Conservation (phyloP, 2,888 invertebrate genomes). For the Polyommatus iphigenia region DNA sequence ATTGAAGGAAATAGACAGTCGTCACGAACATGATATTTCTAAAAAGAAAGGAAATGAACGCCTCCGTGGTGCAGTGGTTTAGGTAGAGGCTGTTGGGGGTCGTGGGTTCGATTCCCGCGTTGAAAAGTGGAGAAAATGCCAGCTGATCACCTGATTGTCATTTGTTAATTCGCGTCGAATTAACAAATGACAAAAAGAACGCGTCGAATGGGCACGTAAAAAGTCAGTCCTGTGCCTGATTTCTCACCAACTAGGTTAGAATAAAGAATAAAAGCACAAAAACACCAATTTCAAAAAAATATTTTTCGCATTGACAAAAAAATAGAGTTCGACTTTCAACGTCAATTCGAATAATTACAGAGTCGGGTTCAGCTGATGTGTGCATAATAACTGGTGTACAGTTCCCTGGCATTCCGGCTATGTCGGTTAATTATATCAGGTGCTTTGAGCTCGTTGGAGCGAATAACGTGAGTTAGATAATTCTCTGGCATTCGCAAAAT, state of each 20-base stretch:
- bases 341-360: constrained; percentile 3
- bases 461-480: neutral
- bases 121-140: neutral
- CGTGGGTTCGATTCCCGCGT: neutral
- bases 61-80: neutral
- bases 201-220: too few relatives aligned
- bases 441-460: neutral
- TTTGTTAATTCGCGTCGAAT: too few relatives aligned
- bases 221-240: too few relatives aligned
- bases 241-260: too few relatives aligned
- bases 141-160: neutral
- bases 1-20: neutral
- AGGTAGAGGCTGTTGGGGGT: neutral
- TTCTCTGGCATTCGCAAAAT: neutral
- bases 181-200: too few relatives aligned
- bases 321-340: neutral
- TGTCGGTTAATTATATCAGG: constrained; percentile 3
- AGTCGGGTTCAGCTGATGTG: neutral
- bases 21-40: too few relatives aligned
- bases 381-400: neutral
- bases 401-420: neutral
- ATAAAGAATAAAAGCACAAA: neutral
- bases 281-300: neutral
- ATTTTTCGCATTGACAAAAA: neutral
- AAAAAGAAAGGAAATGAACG: neutral